Base-by-base conservation (phyloP, 1,140 invertebrate genomes). In the Ephestia elutella region DNA sequence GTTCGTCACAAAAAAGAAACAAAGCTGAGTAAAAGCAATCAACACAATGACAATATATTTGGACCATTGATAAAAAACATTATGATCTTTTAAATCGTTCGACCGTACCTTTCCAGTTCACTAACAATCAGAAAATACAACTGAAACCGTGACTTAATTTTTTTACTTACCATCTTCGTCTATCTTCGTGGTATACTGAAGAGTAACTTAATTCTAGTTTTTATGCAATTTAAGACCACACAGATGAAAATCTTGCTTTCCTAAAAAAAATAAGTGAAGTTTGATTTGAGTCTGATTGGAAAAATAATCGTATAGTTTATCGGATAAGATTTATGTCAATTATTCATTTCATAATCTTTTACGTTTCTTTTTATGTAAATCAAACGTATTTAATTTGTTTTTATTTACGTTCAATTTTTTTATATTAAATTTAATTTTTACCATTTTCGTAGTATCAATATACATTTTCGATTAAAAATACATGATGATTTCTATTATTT, bases 61-160 rank as follows among this genome's bases (percentile, higher is more conserved):
- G 38, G 10, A 15, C 13, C 38, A 44, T 15, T 44, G 49, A 63
- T 56, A 73, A 74, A 72, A 78, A 71, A 60, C 53, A 66, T 71
- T 67, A 63, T 68, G 60, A 71, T 68, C 62, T 71, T 65, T 71
- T 59, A 62, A 76, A 51, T 63, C 71, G 65, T 53, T 68, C 65
- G 70, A 76, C 70, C 78, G 70, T 75, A 56, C 49, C 73, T 80
- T 80, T 75, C 64, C 72, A 77, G 65, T 68, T 73, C 57, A 70
- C 70, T 74, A 68, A 71, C 71, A 72, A 78, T 77, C 70, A 61
- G 64, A 70, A 66, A 64, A 64, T 63, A 54, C 70, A 54, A 62
- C 54, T 59, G 67, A 68, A 75, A 75, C 60, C 75, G 76, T 82
- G 70, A 80, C 80, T 80, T 78, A 78, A 71, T 67, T 71, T 68